Evolutionary conservation across 2,113 vertebrate species (phyloP).

Genomic region (Lichenostomus cassidix): DNA sequence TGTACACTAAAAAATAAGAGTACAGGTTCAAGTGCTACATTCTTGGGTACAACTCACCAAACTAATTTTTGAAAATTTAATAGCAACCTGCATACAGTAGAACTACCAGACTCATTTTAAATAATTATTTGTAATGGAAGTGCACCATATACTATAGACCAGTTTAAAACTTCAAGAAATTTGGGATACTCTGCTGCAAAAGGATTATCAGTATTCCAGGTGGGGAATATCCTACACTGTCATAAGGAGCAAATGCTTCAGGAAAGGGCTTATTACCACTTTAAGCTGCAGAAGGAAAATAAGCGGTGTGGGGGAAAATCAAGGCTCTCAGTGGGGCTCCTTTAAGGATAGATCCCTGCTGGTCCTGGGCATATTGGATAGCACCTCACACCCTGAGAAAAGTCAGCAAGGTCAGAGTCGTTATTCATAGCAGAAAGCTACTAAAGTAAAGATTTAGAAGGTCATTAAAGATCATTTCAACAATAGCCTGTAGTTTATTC

Average conservation of each 20-base stretch:
- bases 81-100: not conserved
- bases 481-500: constrained; percentile 4
- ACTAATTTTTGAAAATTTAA: not conserved
- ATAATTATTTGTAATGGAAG: not conserved
- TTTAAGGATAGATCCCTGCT: not conserved
- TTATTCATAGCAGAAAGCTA: constrained; percentile 16
- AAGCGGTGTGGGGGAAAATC: not conserved
- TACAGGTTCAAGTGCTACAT: not conserved
- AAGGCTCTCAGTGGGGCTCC: not conserved
- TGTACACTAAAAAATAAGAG: not conserved
- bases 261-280: not conserved
- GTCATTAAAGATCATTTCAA: not conserved
- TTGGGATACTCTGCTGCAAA: not conserved
- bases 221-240: not conserved
- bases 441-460: constrained; percentile 29
- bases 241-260: fast-evolving
- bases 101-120: not conserved
- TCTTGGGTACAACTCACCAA: not conserved
- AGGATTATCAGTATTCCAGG: not conserved
- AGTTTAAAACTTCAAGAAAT: not conserved
- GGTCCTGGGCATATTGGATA: not conserved
- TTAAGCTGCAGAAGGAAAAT: not conserved
- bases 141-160: not conserved
- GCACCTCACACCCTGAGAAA: not conserved
- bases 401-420: not conserved